Conservation (phyloP, 2,113 vertebrate genomes). For the Seriola aureovittata region DNA sequence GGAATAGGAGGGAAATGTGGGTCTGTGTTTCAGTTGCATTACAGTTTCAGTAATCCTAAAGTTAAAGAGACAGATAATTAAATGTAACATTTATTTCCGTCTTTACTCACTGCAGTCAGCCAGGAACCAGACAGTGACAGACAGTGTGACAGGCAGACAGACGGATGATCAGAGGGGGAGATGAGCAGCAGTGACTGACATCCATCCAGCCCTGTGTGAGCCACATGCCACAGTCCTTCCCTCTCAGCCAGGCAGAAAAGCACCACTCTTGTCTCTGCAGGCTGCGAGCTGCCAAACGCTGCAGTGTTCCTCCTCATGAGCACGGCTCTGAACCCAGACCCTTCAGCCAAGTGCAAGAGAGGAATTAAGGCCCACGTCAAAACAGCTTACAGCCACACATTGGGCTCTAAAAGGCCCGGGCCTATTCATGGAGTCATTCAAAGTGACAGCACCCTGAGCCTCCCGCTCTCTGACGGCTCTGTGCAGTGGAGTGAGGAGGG, state of each 20-base stretch:
- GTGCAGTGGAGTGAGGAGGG: constrained; percentile 35
- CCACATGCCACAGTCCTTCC: constrained; percentile 65
- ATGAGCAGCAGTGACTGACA: constrained; percentile 65
- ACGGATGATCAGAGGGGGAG: constrained; percentile 32
- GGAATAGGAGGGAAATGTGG: neutral
- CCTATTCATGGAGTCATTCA: constrained; percentile 79
- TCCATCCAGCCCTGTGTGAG: constrained; percentile 49
- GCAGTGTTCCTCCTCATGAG: constrained; percentile 51
- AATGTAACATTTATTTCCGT: neutral
- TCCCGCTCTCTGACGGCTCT: constrained; percentile 47
- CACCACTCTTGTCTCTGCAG: constrained; percentile 61
- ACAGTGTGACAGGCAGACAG: constrained; percentile 16
- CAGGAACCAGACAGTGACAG: constrained; percentile 10
- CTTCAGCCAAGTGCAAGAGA: constrained; percentile 72
- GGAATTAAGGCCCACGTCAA: constrained; percentile 82
- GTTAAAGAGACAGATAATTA: neutral
- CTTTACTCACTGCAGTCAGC: neutral
- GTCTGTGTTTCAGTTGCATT: neutral
- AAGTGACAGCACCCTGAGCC: constrained; percentile 77
- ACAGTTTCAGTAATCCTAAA: neutral
- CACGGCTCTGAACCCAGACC: constrained; percentile 65
- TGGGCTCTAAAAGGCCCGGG: constrained; percentile 63
- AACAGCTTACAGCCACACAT: constrained; percentile 78
- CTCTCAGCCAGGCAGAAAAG: constrained; percentile 57
- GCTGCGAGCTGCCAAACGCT: constrained; percentile 53